Evolutionary conservation across 2,797 vertebrate species (phyloP).

Genomic region (Carcharodon carcharias): DNA sequence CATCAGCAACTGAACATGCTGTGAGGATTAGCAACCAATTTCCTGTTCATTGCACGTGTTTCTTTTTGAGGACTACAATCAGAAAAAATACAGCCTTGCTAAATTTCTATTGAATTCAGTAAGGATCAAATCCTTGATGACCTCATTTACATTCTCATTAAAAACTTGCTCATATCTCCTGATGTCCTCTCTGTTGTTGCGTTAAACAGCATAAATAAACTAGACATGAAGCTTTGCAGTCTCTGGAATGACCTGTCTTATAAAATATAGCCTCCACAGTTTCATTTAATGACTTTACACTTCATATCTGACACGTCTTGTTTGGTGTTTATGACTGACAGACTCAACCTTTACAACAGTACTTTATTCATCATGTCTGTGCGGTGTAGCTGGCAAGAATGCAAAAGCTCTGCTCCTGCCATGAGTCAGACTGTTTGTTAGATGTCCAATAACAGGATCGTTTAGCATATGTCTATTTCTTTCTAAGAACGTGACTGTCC

Average conservation of each 20-base stretch:
- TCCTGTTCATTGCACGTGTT: background rate
- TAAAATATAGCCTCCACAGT: background rate
- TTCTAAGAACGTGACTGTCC: background rate
- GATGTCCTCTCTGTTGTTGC: background rate
- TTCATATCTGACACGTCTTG: slow-evolving; percentile 11
- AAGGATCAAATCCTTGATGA: too few species aligned
- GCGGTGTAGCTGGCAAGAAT: background rate
- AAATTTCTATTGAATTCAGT: background rate
- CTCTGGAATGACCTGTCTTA: slow-evolving; percentile 5
- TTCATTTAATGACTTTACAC: slow-evolving; percentile 25
- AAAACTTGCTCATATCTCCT: background rate
- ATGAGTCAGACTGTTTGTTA: background rate
- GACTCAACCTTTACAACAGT: slow-evolving; percentile 25
- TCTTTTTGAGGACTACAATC: background rate
- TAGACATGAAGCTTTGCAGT: background rate
- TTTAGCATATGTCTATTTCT: background rate
- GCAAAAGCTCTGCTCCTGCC: background rate
- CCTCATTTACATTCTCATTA: background rate
- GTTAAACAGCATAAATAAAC: background rate
- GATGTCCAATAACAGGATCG: background rate
- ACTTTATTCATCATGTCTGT: background rate
- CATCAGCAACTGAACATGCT: background rate
- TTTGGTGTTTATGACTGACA: slow-evolving; percentile 19
- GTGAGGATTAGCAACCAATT: background rate
- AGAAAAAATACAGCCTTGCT: background rate